phyloP scores from a whole-genome alignment of 2,888 invertebrate species.

The Drosophila leonis region DNA sequence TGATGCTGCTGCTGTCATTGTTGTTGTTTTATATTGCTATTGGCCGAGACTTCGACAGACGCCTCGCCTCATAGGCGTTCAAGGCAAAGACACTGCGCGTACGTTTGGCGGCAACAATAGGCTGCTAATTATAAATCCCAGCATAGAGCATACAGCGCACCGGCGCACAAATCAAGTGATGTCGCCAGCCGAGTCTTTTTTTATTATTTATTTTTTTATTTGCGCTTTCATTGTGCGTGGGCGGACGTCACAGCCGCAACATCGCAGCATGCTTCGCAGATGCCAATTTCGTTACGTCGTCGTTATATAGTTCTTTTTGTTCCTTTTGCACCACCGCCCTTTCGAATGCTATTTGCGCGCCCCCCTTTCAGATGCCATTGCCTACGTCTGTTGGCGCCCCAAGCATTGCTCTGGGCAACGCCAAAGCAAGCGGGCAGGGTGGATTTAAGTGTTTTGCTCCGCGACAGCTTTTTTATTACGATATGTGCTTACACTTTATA shows the following conservation, averaged over 20 bases:
- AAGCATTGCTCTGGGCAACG: constrained; percentile 57
- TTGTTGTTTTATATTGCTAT: constrained; percentile 39
- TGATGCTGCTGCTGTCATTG: constrained; percentile 20
- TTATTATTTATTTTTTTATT: constrained; percentile 31
- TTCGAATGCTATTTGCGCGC: not conserved
- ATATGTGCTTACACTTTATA: constrained; percentile 28
- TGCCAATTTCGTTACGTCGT: constrained; percentile 73
- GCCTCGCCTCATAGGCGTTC: constrained; percentile 41
- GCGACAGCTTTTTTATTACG: constrained; percentile 26
- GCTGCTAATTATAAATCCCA: constrained; percentile 76
- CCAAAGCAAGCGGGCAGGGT: constrained; percentile 37
- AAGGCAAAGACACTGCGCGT: constrained; percentile 56
- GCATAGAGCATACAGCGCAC: constrained; percentile 66
- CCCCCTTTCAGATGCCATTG: constrained; percentile 1
- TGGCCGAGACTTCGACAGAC: constrained; percentile 34
- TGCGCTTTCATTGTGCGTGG: constrained; percentile 51
- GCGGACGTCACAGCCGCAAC: constrained; percentile 57
- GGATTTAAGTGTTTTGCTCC: constrained; percentile 26
- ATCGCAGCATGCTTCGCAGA: constrained; percentile 54
- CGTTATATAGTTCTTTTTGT: constrained; percentile 32
- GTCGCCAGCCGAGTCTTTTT: constrained; percentile 46
- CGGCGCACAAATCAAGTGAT: constrained; percentile 60
- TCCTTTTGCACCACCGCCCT: not conserved
- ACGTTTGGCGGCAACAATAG: constrained; percentile 74
- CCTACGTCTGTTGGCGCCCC: constrained; percentile 44